Conservation (phyloP, 2,113 vertebrate genomes). For the Callipepla californica region DNA sequence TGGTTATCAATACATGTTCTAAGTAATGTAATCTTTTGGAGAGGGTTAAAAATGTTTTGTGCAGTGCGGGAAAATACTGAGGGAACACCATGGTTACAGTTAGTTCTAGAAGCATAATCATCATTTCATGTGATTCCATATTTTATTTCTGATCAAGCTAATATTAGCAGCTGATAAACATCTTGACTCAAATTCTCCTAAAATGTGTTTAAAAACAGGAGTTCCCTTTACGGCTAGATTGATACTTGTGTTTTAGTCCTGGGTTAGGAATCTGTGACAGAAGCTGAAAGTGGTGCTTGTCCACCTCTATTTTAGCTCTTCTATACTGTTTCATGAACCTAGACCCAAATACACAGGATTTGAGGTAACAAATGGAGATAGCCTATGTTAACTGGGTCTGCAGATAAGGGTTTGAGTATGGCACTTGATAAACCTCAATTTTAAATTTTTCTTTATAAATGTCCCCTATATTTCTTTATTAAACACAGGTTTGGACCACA, state of each 20-base stretch:
- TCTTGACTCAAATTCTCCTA: not conserved
- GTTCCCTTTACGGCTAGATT: not conserved
- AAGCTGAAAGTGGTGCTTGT: not conserved
- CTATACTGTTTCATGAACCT: not conserved
- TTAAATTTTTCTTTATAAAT: not conserved
- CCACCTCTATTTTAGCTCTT: not conserved
- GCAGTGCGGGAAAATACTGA: not conserved
- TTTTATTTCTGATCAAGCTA: not conserved
- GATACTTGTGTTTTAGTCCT: not conserved
- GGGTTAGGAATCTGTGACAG: not conserved
- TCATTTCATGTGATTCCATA: not conserved
- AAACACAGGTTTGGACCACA: not conserved
- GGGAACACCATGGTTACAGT: not conserved
- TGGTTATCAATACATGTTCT: conserved; percentile 5
- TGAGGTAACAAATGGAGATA: not conserved
- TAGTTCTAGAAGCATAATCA: not conserved
- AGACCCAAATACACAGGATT: not conserved
- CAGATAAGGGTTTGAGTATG: not conserved
- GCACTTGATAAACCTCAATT: not conserved
- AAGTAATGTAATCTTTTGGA: not conserved
- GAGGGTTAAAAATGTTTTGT: not conserved
- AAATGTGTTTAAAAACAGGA: not conserved
- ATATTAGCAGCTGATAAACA: not conserved
- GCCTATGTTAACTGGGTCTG: not conserved
- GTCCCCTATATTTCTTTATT: not conserved